Evolutionary conservation across 1,140 invertebrate species (phyloP), one percentile per base, ranked within the genome.

Genomic region (Brachionus rubens): DNA sequence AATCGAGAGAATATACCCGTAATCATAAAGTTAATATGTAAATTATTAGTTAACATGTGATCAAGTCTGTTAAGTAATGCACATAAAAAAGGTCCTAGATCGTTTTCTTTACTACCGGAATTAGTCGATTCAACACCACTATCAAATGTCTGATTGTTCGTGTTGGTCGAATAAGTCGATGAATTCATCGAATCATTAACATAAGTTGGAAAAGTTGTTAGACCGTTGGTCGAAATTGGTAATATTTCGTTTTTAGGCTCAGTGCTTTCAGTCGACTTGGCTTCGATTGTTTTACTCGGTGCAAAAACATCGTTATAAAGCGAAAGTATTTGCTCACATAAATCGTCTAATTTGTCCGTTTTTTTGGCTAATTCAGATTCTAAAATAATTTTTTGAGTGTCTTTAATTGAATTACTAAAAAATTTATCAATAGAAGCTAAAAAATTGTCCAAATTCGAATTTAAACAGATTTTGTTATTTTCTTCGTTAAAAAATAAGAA

Each of bases 1-100:
- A 98, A 85, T 75, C 91, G 89, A 43, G 91, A 90, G 16, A 98
- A 88, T 7, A 96, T 85, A 0, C 91, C 91, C 4, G 93, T 96
- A 47, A 96, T 85, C 80, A 93, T 90, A 62, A 96, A 88, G 86
- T 96, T 96, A 1, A 91, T 88, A 78, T 91, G 90, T 72, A 97
- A 85, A 52, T 91, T 90, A 81, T 94, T 93, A 76, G 90, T 89
- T 41, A 92, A 88, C 87, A 96, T 90, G 72, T 88, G 88, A 80
- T 93, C 92, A 16, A 96, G 83, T 84, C 92, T 92, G 75, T 88
- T 87, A 78, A 97, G 87, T 46, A 96, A 81, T 56, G 90, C 89
- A 78, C 89, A 89, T 67, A 97, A 83, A 84, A 97, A 93, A 76
- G 92, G 91, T 80, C 92, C 92, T 83, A 79, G 21, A 26, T 72